Conservation (phyloP, 2,113 vertebrate species). For the Actenoides lindsayi region DNA sequence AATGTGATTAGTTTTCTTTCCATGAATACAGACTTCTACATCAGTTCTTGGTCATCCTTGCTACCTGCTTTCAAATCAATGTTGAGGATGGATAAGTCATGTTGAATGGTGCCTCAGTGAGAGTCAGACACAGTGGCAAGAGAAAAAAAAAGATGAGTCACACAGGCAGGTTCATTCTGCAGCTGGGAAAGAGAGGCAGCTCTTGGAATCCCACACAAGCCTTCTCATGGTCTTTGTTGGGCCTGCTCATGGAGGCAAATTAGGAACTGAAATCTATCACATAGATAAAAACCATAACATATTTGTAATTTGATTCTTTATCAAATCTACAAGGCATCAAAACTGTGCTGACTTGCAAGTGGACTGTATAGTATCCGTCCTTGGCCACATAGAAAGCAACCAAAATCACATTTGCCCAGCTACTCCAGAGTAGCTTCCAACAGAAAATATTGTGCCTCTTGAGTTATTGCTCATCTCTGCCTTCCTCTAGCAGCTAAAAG, state of each 20-base stretch:
- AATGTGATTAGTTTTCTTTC: background rate
- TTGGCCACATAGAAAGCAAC: background rate
- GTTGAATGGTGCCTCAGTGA: background rate
- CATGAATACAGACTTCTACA: background rate
- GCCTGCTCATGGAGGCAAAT: background rate
- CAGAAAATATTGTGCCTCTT: background rate
- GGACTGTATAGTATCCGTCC: background rate
- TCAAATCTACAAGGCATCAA: background rate
- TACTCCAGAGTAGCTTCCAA: background rate
- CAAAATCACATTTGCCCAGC: background rate
- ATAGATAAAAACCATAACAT: background rate
- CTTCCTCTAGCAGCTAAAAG: conserved; percentile 1
- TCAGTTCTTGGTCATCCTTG: background rate
- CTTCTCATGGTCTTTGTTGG: background rate
- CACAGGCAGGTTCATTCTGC: background rate
- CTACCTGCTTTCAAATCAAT: background rate
- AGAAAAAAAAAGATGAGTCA: background rate
- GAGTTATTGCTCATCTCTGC: background rate
- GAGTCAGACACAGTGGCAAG: background rate
- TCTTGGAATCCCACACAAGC: background rate
- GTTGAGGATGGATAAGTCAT: accelerated
- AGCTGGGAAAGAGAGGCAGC: background rate
- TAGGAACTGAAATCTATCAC: background rate
- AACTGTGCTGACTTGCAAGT: background rate
- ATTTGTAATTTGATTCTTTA: background rate